Conservation (phyloP, 2,797 vertebrate genomes). For the Typhlichthys subterraneus region DNA sequence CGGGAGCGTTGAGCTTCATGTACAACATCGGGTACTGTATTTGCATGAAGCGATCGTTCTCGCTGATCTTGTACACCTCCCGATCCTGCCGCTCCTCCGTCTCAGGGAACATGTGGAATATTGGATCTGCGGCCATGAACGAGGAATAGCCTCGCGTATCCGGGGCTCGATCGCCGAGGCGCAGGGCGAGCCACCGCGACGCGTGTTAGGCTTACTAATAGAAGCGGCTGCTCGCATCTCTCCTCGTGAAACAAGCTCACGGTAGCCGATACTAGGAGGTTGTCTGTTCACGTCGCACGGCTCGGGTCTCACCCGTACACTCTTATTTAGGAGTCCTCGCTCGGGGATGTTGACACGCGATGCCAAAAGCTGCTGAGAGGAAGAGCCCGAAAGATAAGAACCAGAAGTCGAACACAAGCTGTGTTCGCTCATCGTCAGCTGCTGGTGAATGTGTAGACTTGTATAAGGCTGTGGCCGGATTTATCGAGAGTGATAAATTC, state of each 20-base stretch:
- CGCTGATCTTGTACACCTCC: not conserved
- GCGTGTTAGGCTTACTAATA: constrained; percentile 1
- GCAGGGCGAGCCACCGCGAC: not conserved
- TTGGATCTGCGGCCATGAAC: not conserved
- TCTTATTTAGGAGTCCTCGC: not conserved
- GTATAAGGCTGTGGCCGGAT: not conserved
- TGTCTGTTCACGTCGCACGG: no score
- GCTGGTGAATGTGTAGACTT: not conserved
- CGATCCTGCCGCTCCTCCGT: not conserved
- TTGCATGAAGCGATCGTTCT: constrained; percentile 7
- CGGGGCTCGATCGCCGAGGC: not conserved
- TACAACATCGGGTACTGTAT: constrained; percentile 32
- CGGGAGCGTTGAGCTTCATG: not conserved
- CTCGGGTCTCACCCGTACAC: no score
- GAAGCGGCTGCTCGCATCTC: not conserved
- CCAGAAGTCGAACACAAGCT: not conserved
- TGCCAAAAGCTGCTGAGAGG: not conserved
- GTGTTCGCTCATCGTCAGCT: not conserved
- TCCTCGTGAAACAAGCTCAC: not conserved
- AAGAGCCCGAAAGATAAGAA: no score
- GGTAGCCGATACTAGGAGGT: no score
- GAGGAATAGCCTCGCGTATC: not conserved
- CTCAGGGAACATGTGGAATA: constrained; percentile 21
- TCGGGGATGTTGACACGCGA: not conserved
- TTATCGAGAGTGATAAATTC: constrained; percentile 1